A percentile compares a stretch with the other conserved stretches of the same genome.
These are phyloP conservation scores for Antigone vipio DNA, from an alignment of 2,113 vertebrate genomes.

Conservation along the genomic window DNA sequence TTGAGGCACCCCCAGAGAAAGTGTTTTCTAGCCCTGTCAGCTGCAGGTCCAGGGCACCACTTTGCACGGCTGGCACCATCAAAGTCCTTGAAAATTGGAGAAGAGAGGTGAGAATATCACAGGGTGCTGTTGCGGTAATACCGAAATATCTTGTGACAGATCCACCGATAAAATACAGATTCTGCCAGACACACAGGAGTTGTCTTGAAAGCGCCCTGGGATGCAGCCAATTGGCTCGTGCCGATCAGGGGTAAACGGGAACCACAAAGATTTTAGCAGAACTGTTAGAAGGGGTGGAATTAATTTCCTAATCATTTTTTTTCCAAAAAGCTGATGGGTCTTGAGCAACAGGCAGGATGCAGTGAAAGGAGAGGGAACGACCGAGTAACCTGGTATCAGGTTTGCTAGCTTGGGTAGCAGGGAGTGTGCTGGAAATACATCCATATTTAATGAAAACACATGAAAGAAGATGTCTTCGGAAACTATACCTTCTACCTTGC, in stretches of 20 bases:
- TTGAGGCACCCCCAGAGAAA: neutral
- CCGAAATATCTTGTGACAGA: neutral
- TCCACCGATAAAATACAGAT: neutral
- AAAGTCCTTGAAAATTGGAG: neutral
- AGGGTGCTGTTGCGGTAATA: neutral
- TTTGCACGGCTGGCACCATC: neutral
- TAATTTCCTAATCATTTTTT: neutral
- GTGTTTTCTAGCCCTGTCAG: neutral
- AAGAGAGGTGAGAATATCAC: neutral
- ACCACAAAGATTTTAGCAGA: neutral
- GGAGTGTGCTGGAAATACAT: neutral
- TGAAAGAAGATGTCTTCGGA: neutral
- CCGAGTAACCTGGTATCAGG: rapidly evolving
- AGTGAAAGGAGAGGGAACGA: neutral
- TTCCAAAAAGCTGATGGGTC: neutral
- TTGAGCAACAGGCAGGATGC: neutral
- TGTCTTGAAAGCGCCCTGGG: neutral
- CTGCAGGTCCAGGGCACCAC: neutral
- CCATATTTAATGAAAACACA: neutral
- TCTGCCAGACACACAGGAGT: neutral
- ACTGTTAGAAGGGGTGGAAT: neutral
- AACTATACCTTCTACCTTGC: neutral
- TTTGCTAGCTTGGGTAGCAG: neutral
- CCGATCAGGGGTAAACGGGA: neutral
- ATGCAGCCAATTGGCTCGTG: neutral